Conservation (phyloP, 2,113 vertebrate genomes). For the Galeopterus variegatus region DNA sequence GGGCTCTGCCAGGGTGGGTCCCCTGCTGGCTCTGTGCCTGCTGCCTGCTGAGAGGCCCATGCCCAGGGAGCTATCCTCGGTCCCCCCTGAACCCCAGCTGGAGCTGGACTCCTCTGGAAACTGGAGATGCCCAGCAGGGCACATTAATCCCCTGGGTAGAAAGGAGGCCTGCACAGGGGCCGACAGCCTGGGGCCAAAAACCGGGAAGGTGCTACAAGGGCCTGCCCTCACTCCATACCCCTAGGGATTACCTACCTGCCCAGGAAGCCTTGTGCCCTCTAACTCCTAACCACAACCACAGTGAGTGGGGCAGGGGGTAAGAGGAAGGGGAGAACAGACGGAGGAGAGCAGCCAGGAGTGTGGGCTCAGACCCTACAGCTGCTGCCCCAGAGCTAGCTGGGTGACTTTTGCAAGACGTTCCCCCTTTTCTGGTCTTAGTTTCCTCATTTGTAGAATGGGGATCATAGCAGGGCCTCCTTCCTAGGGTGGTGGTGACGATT, state of each 20-base stretch:
- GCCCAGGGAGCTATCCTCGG: background rate
- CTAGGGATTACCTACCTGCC: background rate
- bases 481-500: background rate
- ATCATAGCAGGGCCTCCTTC: background rate
- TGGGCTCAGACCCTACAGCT: background rate
- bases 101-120: slow-evolving; percentile 6
- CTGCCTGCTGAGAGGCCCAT: background rate
- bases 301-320: background rate
- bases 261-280: background rate
- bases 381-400: background rate
- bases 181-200: slow-evolving; percentile 1
- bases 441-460: background rate
- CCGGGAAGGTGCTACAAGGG: background rate
- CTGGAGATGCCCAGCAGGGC: background rate
- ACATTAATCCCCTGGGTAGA: background rate
- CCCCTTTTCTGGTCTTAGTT: background rate
- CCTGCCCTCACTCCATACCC: background rate
- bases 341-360: background rate
- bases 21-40: background rate
- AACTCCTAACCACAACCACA: background rate
- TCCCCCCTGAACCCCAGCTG: background rate
- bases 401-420: background rate
- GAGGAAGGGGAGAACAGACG: background rate
- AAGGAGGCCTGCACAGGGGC: background rate
- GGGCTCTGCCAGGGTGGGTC: background rate